phyloP scores from a whole-genome alignment of 2,888 invertebrate species.

The Drosophila sordidula region DNA sequence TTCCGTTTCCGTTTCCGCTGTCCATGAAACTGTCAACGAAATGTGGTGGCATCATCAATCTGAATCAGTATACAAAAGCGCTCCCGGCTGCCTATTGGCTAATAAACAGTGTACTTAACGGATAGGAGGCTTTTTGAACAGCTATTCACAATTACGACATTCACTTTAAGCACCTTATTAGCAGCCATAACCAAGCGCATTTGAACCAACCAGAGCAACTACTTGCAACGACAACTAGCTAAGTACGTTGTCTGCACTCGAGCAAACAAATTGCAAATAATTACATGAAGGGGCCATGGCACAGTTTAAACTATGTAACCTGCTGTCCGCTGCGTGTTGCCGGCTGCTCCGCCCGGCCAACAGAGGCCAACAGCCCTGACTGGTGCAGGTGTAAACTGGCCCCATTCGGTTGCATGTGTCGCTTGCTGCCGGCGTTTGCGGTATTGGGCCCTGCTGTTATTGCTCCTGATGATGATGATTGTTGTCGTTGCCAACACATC shows the following conservation, averaged over 20 bases:
- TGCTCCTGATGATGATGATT: slow-evolving; percentile 22
- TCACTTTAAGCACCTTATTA: slow-evolving; percentile 37
- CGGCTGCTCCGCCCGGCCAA: slow-evolving; percentile 18
- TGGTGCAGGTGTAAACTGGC: slow-evolving; percentile 60
- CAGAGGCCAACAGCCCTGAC: slow-evolving; percentile 43
- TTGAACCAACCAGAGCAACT: slow-evolving; percentile 36
- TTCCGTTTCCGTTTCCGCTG: slow-evolving; percentile 70
- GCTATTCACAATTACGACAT: slow-evolving; percentile 42
- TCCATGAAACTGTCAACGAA: slow-evolving; percentile 49
- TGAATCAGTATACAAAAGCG: slow-evolving; percentile 49
- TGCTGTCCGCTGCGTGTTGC: slow-evolving; percentile 4
- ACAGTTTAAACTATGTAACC: slow-evolving; percentile 30
- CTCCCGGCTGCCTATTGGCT: slow-evolving; percentile 4
- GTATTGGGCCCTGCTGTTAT: slow-evolving; percentile 15
- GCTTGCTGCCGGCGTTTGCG: slow-evolving; percentile 40
- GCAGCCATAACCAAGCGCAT: slow-evolving; percentile 53
- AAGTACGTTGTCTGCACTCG: slow-evolving; percentile 45
- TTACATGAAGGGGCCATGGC: slow-evolving; percentile 55
- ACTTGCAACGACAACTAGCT: slow-evolving; percentile 13
- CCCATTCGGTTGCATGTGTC: slow-evolving; percentile 61
- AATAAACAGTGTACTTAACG: slow-evolving; percentile 10
- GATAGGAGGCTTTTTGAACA: slow-evolving; percentile 40
- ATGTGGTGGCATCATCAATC: slow-evolving; percentile 65
- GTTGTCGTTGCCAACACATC: slow-evolving; percentile 44
- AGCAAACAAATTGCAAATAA: slow-evolving; percentile 77